Evolutionary conservation across 2,113 vertebrate species (phyloP), one percentile per base, ranked within the genome.

Genomic region (Peromyscus polionotus): DNA sequence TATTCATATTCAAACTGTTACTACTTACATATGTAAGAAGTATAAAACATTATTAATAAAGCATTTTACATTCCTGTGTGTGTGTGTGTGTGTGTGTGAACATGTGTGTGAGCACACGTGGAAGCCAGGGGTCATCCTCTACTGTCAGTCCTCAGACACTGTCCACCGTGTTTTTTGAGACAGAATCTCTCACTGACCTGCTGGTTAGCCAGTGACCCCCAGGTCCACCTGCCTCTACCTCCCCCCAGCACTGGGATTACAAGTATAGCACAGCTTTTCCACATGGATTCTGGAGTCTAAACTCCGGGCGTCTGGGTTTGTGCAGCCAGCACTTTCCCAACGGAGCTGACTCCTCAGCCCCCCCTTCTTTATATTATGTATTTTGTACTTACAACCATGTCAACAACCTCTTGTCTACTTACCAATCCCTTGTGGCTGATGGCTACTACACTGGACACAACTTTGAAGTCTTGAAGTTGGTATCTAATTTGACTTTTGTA

Each of bases 1-100:
- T 59, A 90, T 39, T n/a, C 28, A 61, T 59, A 90, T 39, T n/a
- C 28, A 92, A 89, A 97, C 65, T 63, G 59, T 42, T 63, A 91
- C 12, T 93, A 84, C 16, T n/a, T 92, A 80, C 81, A 76, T 42
- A 65, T 22, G 22, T 48, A 92, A 87, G 83, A 26, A 39, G 51
- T 61, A 89, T 39, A 70, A 83, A 93, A 90, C 16, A 54, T 54
- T 70, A 80, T 48, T 89, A 80, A 17, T 42, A 33, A 75, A 67
- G 20, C 42, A 80, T 59, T 75, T 96, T 65, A 63, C 22, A 36
- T 90, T 95, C 59, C 10, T 33, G 2, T 14, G 42, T 48, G 73
- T 45, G 39, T 73, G 70, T 20, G 70, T 70, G 68, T 22, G n/a
- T 45, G 42, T 80, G 33, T 80, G 8, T 24, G 54, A 36, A 7